A percentile compares a stretch with the other conserved stretches of the same genome.
phyloP scores from a whole-genome alignment of 2,113 vertebrate genomes.

The Uria lomvia region DNA sequence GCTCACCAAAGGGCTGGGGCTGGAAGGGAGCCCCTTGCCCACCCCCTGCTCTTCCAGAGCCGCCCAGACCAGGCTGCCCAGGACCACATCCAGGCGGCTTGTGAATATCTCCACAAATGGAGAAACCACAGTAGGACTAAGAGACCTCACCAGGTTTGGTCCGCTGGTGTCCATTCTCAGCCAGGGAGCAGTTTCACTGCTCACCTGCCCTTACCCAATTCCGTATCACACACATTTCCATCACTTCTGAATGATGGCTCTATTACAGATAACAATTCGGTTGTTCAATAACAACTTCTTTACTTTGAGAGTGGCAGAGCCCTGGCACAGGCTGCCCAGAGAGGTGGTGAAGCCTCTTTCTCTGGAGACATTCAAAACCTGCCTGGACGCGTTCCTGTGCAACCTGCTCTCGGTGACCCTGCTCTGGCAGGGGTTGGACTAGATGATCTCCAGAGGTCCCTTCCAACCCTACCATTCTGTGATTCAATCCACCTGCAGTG shows the following conservation, averaged over 20 bases:
- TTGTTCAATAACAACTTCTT: background rate
- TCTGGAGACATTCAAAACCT: too few species aligned
- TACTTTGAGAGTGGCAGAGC: too few species aligned
- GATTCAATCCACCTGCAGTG: background rate
- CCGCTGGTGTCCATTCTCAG: rapidly evolving
- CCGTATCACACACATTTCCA: too few species aligned
- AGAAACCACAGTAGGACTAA: background rate
- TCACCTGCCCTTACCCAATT: background rate
- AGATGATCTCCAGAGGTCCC: too few species aligned
- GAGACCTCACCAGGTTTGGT: background rate
- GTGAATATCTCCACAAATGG: background rate
- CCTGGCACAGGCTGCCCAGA: too few species aligned
- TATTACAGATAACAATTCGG: rapidly evolving
- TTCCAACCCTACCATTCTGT: too few species aligned
- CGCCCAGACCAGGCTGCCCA: background rate
- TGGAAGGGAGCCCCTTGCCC: background rate
- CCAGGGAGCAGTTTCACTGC: background rate
- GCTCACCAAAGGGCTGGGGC: background rate
- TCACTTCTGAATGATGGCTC: background rate
- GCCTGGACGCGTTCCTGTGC: too few species aligned
- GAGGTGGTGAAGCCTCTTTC: too few species aligned
- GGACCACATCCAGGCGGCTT: background rate
- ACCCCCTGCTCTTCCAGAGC: background rate
- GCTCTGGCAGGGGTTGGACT: too few species aligned
- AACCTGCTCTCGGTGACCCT: too few species aligned